Evolutionary conservation across 23 tunicate genomes (phyloP), one percentile per base, ranked within the genome.

Genomic region (Diplosoma virens): DNA sequence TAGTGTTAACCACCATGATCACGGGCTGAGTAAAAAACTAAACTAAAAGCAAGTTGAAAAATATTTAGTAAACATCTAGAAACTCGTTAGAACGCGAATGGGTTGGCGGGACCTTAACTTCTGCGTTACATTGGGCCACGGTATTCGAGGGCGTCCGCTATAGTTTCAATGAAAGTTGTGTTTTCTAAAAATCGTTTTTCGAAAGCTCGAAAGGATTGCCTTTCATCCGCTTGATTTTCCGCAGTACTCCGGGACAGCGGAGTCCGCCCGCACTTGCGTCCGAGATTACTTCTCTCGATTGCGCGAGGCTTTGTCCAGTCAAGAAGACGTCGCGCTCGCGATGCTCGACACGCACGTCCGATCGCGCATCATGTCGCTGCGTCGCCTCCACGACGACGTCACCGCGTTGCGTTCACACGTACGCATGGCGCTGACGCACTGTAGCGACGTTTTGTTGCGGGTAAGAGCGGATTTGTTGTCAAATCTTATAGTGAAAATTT

Each of bases 361-460:
- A 0, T 63, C 80, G n/a, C 87, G 81, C 26, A 75, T 82, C 31
- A 82, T 81, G 25, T 53, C 81, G 0, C 32, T 82, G 4, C 75
- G 87, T 46, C 80, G 87, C 3, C 30, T 82, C 33, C 87, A 82
- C 37, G 87, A 82, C 64, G 87, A 82, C 59, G 81, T 78, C 35
- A 82, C 87, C n/a, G 80, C 87, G 0, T 33, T 82, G 23, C 75
- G 81, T 16, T 73, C 81, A 11, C 87, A 82, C 14, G 63, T 82
- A 3, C 46, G 81, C 2, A 65, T 78, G 29, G 87, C 87, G 1
- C 54, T 82, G 4, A 30, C 80, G 16, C 87, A 82, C 66, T 82
- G 87, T 67, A 64, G 59, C 22, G 68, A 82, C 2, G 87, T 75
- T 22, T 31, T 74, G 3, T 27, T 22, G 2, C 66, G 63, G 87